These are phyloP conservation scores for Hyposmocoma kahamanoa DNA, from an alignment of 1,140 invertebrate genomes.

Conservation along the genomic window DNA sequence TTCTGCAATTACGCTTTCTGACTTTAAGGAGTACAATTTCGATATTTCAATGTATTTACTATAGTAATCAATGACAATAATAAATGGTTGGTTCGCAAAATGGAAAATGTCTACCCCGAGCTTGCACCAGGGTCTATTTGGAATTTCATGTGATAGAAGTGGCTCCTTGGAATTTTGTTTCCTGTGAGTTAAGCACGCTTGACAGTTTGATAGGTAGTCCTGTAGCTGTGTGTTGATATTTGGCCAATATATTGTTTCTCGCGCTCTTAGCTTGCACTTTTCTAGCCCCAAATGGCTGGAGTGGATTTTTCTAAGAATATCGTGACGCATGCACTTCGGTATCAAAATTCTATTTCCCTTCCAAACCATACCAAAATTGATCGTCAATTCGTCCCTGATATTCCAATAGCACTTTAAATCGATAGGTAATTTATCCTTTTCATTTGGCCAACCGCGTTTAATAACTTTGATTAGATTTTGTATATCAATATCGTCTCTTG, in stretches of 20 bases:
- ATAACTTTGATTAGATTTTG: neutral
- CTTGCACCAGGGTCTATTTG: neutral
- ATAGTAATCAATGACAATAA: neutral
- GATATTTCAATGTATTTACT: conserved; percentile 1
- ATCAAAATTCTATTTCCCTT: neutral
- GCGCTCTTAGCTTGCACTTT: neutral
- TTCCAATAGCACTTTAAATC: neutral
- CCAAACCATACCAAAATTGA: neutral
- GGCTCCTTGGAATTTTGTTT: neutral
- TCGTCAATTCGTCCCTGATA: neutral
- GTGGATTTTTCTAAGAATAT: neutral
- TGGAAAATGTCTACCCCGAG: neutral
- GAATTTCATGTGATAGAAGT: neutral
- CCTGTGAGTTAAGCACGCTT: neutral
- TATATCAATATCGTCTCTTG: neutral
- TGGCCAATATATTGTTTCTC: neutral
- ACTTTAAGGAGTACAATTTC: neutral
- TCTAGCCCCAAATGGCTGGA: neutral
- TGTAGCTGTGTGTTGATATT: neutral
- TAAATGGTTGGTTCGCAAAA: neutral
- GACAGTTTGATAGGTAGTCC: neutral
- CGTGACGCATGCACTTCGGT: neutral
- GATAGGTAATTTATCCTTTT: neutral
- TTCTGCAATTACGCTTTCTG: neutral
- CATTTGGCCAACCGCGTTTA: neutral